phyloP scores from a whole-genome alignment of 92 coral and sea anemone genomes.

The Palythoa grandis region DNA sequence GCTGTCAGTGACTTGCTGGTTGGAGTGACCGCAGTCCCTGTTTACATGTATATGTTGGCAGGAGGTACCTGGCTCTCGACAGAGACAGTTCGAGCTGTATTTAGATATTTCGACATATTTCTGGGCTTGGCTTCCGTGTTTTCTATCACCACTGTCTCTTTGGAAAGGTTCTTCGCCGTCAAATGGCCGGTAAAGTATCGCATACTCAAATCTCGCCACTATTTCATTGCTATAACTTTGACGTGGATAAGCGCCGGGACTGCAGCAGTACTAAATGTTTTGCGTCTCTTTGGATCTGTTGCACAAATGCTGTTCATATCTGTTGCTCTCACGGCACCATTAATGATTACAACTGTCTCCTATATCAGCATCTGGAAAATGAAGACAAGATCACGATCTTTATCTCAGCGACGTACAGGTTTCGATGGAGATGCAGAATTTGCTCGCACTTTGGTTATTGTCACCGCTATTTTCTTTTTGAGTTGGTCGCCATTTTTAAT shows the following conservation, averaged over 20 bases:
- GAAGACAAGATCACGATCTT: constrained; percentile 58
- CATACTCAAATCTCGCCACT: constrained; percentile 35
- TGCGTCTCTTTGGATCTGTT: constrained; percentile 53
- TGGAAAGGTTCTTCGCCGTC: constrained; percentile 63
- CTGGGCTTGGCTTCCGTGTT: constrained; percentile 70
- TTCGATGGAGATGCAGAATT: constrained; percentile 59
- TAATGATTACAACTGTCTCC: constrained; percentile 65
- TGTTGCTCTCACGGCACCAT: constrained; percentile 55
- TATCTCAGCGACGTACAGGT: constrained; percentile 48
- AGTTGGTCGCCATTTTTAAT: constrained; percentile 82
- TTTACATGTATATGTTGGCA: constrained; percentile 28
- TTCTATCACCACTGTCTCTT: constrained; percentile 61
- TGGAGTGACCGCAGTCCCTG: constrained; percentile 19
- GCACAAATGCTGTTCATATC: constrained; percentile 63
- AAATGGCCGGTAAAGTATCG: constrained; percentile 55
- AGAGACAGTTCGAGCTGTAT: neutral
- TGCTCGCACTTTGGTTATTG: constrained; percentile 69
- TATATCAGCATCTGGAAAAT: constrained; percentile 63
- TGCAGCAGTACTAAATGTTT: constrained; percentile 65
- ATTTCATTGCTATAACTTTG: constrained; percentile 34
- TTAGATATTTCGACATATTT: constrained; percentile 51
- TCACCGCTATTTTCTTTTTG: constrained; percentile 66
- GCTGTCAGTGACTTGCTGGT: constrained; percentile 27
- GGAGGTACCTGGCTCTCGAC: neutral
- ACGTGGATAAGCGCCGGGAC: constrained; percentile 67